Evolutionary conservation across 2,888 invertebrate genomes (phyloP), one percentile per base, ranked within the genome.

Genomic region (Hypomecis punctinalis): DNA sequence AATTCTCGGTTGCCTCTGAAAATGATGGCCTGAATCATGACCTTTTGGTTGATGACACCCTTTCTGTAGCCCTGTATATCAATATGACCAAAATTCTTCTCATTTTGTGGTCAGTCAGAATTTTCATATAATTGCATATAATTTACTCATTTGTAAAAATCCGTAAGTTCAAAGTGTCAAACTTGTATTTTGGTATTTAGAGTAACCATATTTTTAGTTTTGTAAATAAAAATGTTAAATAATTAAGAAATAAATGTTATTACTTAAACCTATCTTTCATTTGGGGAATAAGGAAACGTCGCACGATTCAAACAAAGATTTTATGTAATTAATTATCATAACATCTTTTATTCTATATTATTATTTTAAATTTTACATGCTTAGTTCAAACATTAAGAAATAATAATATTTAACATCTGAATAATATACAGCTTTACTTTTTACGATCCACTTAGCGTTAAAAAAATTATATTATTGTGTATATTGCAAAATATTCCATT

Each of bases 331-430:
- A 92, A 91, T 93, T 92, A 92, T 93, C 85, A 88, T 93, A 93
- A 91, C 93, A 93, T 91, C 91, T 92, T 92, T 92, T 92, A 92
- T 92, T 92, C 91, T 92, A 92, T 93, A 93, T 92, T 93, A 90
- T 90, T 91, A 91, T 91, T 91, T 91, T 90, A 88, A 92, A 92
- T 93, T 93, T 92, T 92, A 92, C 92, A 92, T 92, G 91, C 92
- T 93, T 92, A 91, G 88, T 88, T 91, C 85, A 91, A 92, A 92
- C 91, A 92, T 91, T 90, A 90, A 88, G 91, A 91, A 89, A 88
- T 88, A 91, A 91, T 91, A 91, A 91, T 93, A 91, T 91, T 91
- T 90, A 91, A 93, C 93, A 93, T 91, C 89, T 91, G 90, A 82
- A 91, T 91, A 93, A 91, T 92, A 91, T 91, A 92, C 91, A 92